Evolutionary conservation across 1,140 invertebrate species (phyloP).

Genomic region (Drosophila pseudoananassae): DNA sequence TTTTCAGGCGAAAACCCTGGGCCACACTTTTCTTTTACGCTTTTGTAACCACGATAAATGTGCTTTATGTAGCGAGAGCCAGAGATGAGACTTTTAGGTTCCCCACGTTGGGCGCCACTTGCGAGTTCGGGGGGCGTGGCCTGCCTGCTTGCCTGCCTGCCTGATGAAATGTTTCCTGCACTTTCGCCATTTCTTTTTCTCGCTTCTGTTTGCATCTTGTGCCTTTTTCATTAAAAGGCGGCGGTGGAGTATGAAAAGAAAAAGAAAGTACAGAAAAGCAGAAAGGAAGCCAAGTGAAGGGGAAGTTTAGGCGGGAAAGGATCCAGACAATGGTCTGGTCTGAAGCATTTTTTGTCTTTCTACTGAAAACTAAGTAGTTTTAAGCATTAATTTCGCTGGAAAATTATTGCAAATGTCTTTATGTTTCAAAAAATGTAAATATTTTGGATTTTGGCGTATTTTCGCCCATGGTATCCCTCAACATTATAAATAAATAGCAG

Average conservation of each 20-base stretch:
- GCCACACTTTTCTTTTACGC: constrained; percentile 81
- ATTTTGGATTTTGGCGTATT: background rate
- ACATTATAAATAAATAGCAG: constrained; percentile 76
- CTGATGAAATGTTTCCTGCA: constrained; percentile 80
- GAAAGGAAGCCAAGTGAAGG: constrained; percentile 3
- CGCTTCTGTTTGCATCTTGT: constrained; percentile 53
- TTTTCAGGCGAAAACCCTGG: constrained; percentile 68
- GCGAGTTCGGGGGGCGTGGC: constrained; percentile 1
- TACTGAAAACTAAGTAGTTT: background rate
- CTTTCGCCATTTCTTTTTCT: constrained; percentile 60
- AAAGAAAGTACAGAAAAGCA: constrained; percentile 13
- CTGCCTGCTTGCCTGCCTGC: constrained; percentile 15
- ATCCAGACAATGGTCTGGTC: constrained; percentile 7
- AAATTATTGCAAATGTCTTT: no score
- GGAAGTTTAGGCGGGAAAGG: constrained; percentile 18
- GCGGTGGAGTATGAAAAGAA: constrained; percentile 12
- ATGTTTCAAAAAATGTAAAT: background rate
- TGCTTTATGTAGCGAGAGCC: constrained; percentile 75
- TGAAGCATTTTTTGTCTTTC: background rate
- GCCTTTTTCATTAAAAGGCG: constrained; percentile 52
- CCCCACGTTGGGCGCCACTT: background rate
- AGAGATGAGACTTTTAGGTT: constrained; percentile 16
- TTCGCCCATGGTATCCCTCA: constrained; percentile 32
- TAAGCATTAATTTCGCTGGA: background rate
- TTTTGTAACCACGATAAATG: constrained; percentile 82